Evolutionary conservation across 2,113 vertebrate genomes (phyloP).

Genomic region (Cathartes aura): DNA sequence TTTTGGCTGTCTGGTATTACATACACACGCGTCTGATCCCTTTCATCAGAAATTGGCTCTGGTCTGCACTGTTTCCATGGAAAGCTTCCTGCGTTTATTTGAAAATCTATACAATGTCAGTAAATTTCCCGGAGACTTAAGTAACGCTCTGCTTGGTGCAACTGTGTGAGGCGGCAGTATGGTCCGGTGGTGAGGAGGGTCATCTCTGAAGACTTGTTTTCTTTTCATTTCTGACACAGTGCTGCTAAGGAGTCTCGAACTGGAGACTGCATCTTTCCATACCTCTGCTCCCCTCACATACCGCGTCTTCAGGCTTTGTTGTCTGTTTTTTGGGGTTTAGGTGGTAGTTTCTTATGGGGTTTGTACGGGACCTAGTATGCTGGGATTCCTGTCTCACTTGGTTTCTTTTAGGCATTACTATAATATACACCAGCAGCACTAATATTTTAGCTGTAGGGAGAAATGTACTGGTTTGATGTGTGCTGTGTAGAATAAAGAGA

Average conservation of each 20-base stretch:
- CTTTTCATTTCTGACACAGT: neutral
- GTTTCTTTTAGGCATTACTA: neutral
- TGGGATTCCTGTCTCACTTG: neutral
- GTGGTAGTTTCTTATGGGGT: neutral
- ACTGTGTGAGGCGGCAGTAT: neutral
- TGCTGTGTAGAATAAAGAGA: slow-evolving; percentile 20
- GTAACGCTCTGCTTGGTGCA: fast-evolving
- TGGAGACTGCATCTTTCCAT: neutral
- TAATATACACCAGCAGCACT: slow-evolving; percentile 18
- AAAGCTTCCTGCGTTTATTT: neutral
- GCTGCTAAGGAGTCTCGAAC: neutral
- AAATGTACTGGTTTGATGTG: slow-evolving; percentile 33
- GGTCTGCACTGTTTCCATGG: neutral
- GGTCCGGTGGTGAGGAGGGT: neutral
- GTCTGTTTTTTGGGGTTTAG: neutral
- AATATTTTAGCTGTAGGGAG: slow-evolving; percentile 35
- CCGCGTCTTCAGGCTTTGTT: neutral
- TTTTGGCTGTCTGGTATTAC: neutral
- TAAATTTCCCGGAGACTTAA: neutral
- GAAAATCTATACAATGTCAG: neutral
- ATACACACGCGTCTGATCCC: neutral
- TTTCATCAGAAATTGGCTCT: neutral
- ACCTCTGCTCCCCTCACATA: neutral
- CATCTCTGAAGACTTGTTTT: neutral
- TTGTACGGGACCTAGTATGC: neutral